These are phyloP conservation scores for Drosophila pseudotakahashii DNA, from an alignment of 2,888 invertebrate genomes.

Conservation along the genomic window DNA sequence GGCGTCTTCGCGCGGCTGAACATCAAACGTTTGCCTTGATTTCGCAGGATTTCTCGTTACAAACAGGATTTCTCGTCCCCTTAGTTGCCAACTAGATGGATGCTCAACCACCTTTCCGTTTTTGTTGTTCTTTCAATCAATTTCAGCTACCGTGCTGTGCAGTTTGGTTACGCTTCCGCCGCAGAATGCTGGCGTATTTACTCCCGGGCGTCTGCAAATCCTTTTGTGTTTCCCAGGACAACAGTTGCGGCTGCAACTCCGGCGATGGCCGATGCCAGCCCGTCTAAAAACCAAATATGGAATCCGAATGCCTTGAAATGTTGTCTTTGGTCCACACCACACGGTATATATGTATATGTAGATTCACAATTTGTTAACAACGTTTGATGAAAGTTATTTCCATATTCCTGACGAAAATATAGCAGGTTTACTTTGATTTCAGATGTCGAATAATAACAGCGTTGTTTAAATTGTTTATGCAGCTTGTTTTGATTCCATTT, in stretches of 20 bases:
- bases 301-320: constrained; percentile 57
- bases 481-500: constrained; percentile 24
- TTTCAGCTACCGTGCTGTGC: constrained; percentile 57
- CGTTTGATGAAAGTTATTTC: constrained; percentile 55
- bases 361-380: constrained; percentile 59
- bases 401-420: constrained; percentile 47
- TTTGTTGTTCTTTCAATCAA: constrained; percentile 73
- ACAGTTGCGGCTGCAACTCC: constrained; percentile 57
- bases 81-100: constrained; percentile 5
- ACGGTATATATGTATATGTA: background rate
- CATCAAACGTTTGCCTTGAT: constrained; percentile 59
- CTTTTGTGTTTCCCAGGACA: constrained; percentile 75
- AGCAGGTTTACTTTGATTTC: constrained; percentile 58
- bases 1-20: constrained; percentile 47
- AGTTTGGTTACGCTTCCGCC: constrained; percentile 55
- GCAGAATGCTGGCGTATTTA: constrained; percentile 40
- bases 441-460: constrained; percentile 28
- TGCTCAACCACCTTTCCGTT: constrained; percentile 35
- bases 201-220: constrained; percentile 60
- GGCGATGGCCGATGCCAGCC: constrained; percentile 33
- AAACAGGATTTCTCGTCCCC: constrained; percentile 9
- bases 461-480: constrained; percentile 27
- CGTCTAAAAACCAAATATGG: constrained; percentile 57
- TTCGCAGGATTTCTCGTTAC: constrained; percentile 21
- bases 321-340: constrained; percentile 25